Base-by-base conservation (phyloP, 2,113 vertebrate species). In the Oxyruncus cristatus region DNA sequence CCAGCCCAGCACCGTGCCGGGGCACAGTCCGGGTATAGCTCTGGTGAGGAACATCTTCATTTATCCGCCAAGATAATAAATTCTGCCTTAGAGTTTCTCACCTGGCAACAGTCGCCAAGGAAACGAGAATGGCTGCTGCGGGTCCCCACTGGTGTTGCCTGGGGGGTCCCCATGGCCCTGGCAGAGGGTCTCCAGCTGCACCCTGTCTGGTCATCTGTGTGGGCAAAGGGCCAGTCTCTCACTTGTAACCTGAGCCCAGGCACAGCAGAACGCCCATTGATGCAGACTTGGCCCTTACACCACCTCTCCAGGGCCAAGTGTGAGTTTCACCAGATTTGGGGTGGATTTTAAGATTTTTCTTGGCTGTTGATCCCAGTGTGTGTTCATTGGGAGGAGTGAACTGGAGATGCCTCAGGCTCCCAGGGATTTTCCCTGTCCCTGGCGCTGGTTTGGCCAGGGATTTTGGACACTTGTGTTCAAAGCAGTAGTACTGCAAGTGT, bases 91-190 rank as follows among this genome's bases (percentile, higher is more conserved):
- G 92, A 95, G 87, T 91, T 93, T 91, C 89, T 96, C 95, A 94
- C 95, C 92, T 95, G 96, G 97, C 95, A 97, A 97, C 97, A 47
- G 83, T 97, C 96, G 74, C 97, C 95, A 97, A 83, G 96, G 97
- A 94, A 86, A 97, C 97, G 12, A 5, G 71, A 5, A 53, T 4
- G 73, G 39, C 71, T 91, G 77, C 67, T 20, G n/a, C 21, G 7
- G 61, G 78, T 77, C 74, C 83, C 84, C 0, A 1, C 65, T 77
- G 65, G 92, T 65, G 73, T 37, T 16, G 68, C 89, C 59, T 0
- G 7, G 42, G 55, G 78, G 32, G 20, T 32, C 53, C 83, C 76
- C 0, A 1, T 1, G 8, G 59, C 0, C 28, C 76, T 56, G 75
- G 47, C 52, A n/a, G 52, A 73, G 66, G 44, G 88, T 14, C 12